These are phyloP conservation scores for Alouatta palliata DNA, from an alignment of 2,113 vertebrate species.

Conservation along the genomic window DNA sequence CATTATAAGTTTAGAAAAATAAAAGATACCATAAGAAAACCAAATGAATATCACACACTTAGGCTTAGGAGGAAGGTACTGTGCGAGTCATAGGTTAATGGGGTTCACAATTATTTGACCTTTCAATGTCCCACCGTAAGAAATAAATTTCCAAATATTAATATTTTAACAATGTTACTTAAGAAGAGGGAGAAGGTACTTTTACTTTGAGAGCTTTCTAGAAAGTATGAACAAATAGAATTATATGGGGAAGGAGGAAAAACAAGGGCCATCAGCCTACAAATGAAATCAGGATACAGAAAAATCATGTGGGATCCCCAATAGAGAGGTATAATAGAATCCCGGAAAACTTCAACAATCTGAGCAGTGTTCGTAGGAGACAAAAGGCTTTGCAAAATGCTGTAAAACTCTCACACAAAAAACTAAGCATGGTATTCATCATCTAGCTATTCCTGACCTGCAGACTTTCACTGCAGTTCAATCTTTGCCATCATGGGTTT, in stretches of 20 bases:
- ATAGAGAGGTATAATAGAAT: neutral
- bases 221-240: neutral
- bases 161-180: neutral
- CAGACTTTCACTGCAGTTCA: neutral
- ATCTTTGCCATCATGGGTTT: neutral
- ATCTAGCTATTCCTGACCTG: neutral
- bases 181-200: neutral
- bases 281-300: neutral
- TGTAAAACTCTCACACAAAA: neutral
- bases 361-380: neutral
- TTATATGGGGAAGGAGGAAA: neutral
- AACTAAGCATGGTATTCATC: neutral
- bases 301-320: neutral
- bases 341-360: neutral
- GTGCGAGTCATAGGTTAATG: neutral
- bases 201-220: neutral
- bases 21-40: neutral
- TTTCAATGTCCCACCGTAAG: neutral
- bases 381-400: neutral
- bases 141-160: neutral
- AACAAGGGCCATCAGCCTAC: neutral
- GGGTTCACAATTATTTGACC: neutral
- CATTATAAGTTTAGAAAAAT: neutral
- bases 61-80: neutral
- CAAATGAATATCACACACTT: neutral